Base-by-base conservation (phyloP, 2,888 invertebrate genomes). In the Mythimna pallens region DNA sequence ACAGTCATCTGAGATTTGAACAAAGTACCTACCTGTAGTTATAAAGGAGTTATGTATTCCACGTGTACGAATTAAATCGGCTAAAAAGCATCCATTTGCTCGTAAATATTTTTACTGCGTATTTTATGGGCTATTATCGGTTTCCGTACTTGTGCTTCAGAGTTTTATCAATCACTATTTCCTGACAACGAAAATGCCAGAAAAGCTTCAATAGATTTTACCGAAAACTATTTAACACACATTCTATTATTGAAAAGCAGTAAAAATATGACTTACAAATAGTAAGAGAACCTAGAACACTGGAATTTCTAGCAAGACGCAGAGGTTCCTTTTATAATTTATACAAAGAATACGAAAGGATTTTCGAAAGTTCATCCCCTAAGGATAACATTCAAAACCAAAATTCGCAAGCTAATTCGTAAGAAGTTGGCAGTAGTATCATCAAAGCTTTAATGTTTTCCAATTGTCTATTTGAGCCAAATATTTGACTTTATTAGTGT, bases 101-200 rank as follows among this genome's bases (percentile, higher is more conserved):
- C 71, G 17, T 78, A 58, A 70, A 78, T 52, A 70, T 58, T 9
- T 67, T 68, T 50, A 68, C 3, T 25, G 25, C 30, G 12, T 22
- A 22, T 30, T 63, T 78, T 47, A 77, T 52, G 57, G 17, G 70
- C 22, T 58, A 73, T 52, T 36, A 57, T 50, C 3, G 58, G 17
- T 50, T 76, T 65, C n/a, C 34, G 25, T 22, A 52, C 40, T 65
- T 40, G 20, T 25, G 8, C 14, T 65, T 52, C 34, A 43, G 20
- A 22, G 14, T 63, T 76, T 50, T 75, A 74, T 36, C 25, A 47
- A 47, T 25, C 47, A 76, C 22, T 30, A 25, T 22, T 40, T 50
- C 10, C 30, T 36, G 30, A 30, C n/a, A 10, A n/a, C 3, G 10
- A 2, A 30, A 30, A 57, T 43, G 8, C 17, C 14, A 6, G 47